Evolutionary conservation across 2,888 invertebrate genomes (phyloP).

Genomic region (Belgica antarctica): DNA sequence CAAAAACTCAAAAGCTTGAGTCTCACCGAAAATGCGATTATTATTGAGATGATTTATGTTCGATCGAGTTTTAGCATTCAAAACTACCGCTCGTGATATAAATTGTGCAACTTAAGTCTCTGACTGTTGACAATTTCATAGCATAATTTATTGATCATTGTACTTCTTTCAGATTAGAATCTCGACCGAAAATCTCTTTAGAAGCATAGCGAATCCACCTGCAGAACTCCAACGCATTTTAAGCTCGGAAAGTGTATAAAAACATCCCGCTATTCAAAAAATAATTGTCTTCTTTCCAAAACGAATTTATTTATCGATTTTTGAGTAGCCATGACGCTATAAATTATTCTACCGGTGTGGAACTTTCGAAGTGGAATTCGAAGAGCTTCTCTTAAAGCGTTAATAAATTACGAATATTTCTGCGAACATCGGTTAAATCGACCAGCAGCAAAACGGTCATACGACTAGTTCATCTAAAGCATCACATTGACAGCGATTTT

Average conservation of each 20-base stretch:
- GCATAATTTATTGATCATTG: constrained; percentile 34
- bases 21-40: constrained; percentile 15
- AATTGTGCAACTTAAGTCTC: not conserved
- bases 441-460: not conserved
- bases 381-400: not conserved
- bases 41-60: constrained; percentile 21
- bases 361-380: not conserved
- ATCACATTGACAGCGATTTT: too few species aligned
- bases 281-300: constrained; percentile 29
- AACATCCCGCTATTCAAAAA: not conserved
- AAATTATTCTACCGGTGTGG: constrained; percentile 11
- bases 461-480: too few species aligned
- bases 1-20: too few species aligned
- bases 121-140: constrained; percentile 22
- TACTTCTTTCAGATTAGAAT: not conserved
- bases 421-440: not conserved
- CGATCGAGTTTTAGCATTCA: not conserved
- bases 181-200: not conserved
- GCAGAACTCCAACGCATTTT: not conserved
- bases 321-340: constrained; percentile 31
- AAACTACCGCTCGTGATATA: constrained; percentile 25
- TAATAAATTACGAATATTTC: constrained; percentile 29
- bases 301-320: constrained; percentile 12
- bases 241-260: not conserved
- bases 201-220: constrained; percentile 32